phyloP scores from a whole-genome alignment of 2,888 invertebrate genomes.

The Heliconius hortense region DNA sequence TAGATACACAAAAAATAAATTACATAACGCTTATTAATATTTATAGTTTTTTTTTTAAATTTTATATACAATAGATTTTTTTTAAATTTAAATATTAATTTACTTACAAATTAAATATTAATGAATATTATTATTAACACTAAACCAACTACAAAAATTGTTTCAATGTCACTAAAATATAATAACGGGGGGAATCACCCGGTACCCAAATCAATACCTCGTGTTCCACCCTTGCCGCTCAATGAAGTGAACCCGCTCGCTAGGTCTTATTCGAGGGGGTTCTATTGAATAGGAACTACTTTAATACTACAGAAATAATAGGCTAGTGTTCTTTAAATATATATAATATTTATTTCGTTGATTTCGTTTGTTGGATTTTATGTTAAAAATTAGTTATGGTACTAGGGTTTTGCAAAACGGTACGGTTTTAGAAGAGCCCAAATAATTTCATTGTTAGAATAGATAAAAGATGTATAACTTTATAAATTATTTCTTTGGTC shows the following conservation, averaged over 20 bases:
- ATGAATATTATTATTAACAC: neutral
- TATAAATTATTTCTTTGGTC: neutral
- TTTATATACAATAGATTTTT: neutral
- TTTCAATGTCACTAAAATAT: slow-evolving; percentile 13
- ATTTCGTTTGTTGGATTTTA: too few relatives aligned
- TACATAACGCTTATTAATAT: neutral
- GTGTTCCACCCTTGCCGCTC: slow-evolving; percentile 27
- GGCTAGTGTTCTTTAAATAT: neutral
- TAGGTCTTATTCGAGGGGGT: slow-evolving; percentile 7
- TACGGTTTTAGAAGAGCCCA: neutral
- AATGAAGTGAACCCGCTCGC: slow-evolving; percentile 15
- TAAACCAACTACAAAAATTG: neutral
- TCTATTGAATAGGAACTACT: slow-evolving; percentile 1
- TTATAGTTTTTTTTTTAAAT: neutral
- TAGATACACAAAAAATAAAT: neutral
- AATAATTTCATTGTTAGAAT: neutral
- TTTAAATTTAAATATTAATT: too few relatives aligned
- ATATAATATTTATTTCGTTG: neutral
- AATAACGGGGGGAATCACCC: neutral
- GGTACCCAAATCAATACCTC: slow-evolving; percentile 27
- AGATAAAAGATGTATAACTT: neutral
- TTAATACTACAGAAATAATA: neutral
- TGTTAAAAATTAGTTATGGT: neutral
- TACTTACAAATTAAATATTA: too few relatives aligned
- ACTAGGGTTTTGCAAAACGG: neutral